Evolutionary conservation across 1,140 invertebrate genomes (phyloP), one percentile per base, ranked within the genome.

Genomic region (Arctopsyche grandis): DNA sequence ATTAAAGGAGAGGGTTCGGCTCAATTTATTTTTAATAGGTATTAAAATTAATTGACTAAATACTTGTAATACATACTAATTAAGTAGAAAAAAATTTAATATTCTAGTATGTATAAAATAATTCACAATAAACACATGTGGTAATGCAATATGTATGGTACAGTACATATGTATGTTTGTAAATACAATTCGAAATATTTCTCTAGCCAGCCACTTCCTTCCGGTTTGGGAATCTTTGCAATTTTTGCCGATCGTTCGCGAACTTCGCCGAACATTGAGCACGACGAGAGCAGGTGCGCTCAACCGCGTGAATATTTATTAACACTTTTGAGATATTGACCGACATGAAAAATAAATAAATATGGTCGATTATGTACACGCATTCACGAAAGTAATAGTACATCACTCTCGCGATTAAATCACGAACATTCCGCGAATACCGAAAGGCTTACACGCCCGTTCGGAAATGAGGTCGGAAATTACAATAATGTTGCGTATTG

Each of bases 161-260:
- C n/a, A n/a, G n/a, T n/a, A n/a, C n/a, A n/a, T n/a, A n/a, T n/a
- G n/a, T n/a, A n/a, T n/a, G n/a, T n/a, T n/a, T n/a, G n/a, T n/a
- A n/a, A n/a, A n/a, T n/a, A n/a, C n/a, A n/a, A n/a, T n/a, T n/a
- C n/a, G n/a, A n/a, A n/a, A n/a, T n/a, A n/a, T n/a, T n/a, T n/a
- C n/a, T n/a, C n/a, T n/a, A n/a, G n/a, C n/a, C n/a, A n/a, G n/a
- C 70, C 0, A 73, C 22, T 73, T 73, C 70, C 70, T 73, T 73
- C 70, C 70, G 70, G 29, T 73, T 21, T 52, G 46, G 0, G 19
- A 12, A 44, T 19, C 70, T 73, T 63, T 16, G 12, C 44, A 14
- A 69, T 69, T 43, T 52, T 46, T 10, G 44, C 70, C 69, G 24
- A 48, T 44, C 22, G 70, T n/a, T n/a, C n/a, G n/a, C n/a, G n/a